A percentile compares a stretch with the other conserved stretches of the same genome.
Conservation (phyloP, 2,113 vertebrate species). For the Podarcis raffonei region DNA sequence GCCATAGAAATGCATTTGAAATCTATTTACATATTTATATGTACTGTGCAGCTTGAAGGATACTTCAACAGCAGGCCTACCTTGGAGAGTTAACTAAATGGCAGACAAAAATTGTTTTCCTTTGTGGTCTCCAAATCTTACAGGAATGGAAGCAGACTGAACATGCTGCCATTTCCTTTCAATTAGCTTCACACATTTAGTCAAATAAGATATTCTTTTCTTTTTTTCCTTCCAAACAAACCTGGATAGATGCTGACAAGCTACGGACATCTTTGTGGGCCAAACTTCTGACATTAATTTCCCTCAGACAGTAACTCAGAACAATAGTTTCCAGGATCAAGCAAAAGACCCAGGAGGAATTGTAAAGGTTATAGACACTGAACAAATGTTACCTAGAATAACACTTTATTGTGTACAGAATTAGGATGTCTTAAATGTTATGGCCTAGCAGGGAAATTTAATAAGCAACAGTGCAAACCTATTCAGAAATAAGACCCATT, state of each 20-base stretch:
- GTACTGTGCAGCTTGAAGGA: slow-evolving; percentile 21
- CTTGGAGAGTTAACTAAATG: slow-evolving; percentile 28
- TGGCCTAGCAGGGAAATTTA: neutral
- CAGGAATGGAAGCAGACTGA: slow-evolving; percentile 54
- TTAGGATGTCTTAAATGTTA: slow-evolving; percentile 17
- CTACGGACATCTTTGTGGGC: slow-evolving; percentile 23
- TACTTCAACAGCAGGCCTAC: slow-evolving; percentile 34
- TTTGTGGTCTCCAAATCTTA: slow-evolving; percentile 44
- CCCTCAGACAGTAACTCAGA: slow-evolving; percentile 59
- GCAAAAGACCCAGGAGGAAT: slow-evolving; percentile 9
- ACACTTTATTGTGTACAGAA: slow-evolving; percentile 38
- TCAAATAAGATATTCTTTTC: slow-evolving; percentile 50
- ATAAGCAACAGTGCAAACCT: neutral
- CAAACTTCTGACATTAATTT: slow-evolving; percentile 72
- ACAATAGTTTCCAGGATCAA: slow-evolving; percentile 53
- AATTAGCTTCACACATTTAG: slow-evolving; percentile 55
- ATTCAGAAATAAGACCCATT: too few relatives aligned
- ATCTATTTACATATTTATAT: neutral
- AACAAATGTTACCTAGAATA: slow-evolving; percentile 52
- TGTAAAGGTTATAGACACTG: slow-evolving; percentile 59
- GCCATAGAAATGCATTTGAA: slow-evolving; percentile 30
- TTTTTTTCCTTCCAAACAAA: slow-evolving; percentile 43
- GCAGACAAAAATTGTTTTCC: slow-evolving; percentile 33
- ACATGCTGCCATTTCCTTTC: slow-evolving; percentile 40
- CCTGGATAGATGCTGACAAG: slow-evolving; percentile 52